These are phyloP conservation scores for Ceramica pisi DNA, from an alignment of 2,888 invertebrate species.

Conservation along the genomic window DNA sequence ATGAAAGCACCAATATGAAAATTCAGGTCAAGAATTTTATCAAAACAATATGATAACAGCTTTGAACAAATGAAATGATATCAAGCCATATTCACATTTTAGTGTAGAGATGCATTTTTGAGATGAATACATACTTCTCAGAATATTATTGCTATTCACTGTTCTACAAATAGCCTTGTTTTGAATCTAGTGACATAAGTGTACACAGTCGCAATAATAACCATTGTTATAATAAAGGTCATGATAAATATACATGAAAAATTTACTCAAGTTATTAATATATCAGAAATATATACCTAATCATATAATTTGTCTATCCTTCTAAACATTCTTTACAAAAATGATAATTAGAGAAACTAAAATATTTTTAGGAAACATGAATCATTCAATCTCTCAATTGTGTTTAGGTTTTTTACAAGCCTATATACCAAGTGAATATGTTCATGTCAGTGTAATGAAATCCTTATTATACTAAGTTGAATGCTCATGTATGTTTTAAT, in stretches of 20 bases:
- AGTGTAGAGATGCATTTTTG: neutral
- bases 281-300: neutral
- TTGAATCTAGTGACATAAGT: constrained; percentile 7
- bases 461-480: neutral
- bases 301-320: too few relatives aligned
- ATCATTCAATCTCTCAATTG: neutral
- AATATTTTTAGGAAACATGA: neutral
- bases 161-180: constrained; percentile 7
- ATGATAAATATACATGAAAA: neutral
- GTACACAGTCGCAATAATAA: neutral
- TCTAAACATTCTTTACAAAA: neutral
- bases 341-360: neutral
- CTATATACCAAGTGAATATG: neutral
- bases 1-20: too few relatives aligned
- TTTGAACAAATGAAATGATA: neutral
- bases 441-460: neutral
- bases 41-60: too few relatives aligned
- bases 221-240: constrained; percentile 9
- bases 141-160: neutral
- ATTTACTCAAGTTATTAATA: neutral
- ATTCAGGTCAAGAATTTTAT: too few relatives aligned
- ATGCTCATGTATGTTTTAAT: too few relatives aligned
- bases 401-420: neutral
- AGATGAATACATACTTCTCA: neutral
- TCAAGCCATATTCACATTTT: neutral